Evolutionary conservation across 2,797 vertebrate species (phyloP).

Genomic region (Dermochelys coriacea): DNA sequence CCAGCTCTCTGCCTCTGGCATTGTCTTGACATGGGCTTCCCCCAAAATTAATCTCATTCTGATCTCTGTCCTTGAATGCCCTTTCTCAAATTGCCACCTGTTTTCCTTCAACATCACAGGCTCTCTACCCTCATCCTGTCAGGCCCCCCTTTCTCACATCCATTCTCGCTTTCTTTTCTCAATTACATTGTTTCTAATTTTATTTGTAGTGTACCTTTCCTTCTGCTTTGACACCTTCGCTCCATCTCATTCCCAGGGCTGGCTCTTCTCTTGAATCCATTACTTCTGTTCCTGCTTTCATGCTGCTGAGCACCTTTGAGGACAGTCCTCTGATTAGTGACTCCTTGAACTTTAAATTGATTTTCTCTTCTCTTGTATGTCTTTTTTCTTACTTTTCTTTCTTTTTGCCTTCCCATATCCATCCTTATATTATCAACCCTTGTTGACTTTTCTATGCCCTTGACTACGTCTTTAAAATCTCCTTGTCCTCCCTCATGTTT

Average conservation of each 20-base stretch:
- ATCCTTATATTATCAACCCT: not conserved
- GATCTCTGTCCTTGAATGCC: not conserved
- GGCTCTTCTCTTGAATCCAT: not conserved
- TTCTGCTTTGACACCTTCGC: not conserved
- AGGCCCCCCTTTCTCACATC: constrained; percentile 17
- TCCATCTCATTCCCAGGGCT: not conserved
- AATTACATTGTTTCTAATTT: constrained; percentile 36
- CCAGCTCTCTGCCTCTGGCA: fast-evolving
- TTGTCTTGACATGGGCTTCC: not conserved
- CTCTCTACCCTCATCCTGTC: constrained; percentile 46
- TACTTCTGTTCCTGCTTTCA: not conserved
- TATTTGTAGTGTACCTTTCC: constrained; percentile 37
- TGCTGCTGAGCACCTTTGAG: fast-evolving
- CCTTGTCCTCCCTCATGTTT: not conserved
- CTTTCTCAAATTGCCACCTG: constrained; percentile 1
- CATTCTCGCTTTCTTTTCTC: not conserved
- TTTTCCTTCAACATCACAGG: constrained; percentile 31
- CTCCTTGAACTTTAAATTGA: not conserved
- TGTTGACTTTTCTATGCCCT: fast-evolving
- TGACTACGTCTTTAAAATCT: not conserved
- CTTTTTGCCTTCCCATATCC: not conserved
- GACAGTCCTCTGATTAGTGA: not conserved
- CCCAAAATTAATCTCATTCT: not conserved
- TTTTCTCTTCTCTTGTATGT: not conserved
- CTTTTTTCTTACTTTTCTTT: not conserved